phyloP scores from a whole-genome alignment of 2,888 invertebrate genomes.

The Dasysyrphus tricinctus region DNA sequence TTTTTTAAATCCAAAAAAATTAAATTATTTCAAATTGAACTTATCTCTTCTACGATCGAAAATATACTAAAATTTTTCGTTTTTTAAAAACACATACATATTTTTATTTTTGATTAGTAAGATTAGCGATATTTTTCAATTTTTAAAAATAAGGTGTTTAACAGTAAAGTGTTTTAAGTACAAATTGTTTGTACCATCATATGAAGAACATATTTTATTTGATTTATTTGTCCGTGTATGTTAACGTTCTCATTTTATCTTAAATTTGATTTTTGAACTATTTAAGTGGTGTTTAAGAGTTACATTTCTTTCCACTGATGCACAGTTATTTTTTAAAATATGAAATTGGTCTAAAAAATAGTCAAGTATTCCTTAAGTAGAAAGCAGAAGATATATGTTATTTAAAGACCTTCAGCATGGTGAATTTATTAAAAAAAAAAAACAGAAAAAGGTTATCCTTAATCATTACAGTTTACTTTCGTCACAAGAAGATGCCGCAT shows the following conservation, averaged over 20 bases:
- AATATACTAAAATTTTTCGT: background rate
- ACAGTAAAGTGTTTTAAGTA: background rate
- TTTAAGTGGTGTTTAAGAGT: no score
- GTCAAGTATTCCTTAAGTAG: no score
- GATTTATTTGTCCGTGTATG: no score
- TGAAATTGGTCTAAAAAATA: no score
- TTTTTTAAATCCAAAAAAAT: background rate
- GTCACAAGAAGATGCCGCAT: constrained; percentile 15
- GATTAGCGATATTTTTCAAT: background rate
- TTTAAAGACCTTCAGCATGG: background rate
- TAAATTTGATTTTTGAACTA: no score
- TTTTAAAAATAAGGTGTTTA: background rate
- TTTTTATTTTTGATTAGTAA: background rate
- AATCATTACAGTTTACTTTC: background rate
- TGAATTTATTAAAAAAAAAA: background rate
- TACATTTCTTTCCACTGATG: no score
- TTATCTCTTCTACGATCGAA: background rate
- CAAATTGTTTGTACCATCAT: no score
- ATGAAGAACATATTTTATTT: no score
- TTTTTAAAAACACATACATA: background rate
- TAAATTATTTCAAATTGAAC: background rate
- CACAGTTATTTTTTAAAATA: no score
- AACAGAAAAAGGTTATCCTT: background rate
- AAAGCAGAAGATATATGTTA: background rate
- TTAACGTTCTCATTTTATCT: no score